Base-by-base conservation (phyloP, 2,888 invertebrate genomes). In the Lathronympha strigana region DNA sequence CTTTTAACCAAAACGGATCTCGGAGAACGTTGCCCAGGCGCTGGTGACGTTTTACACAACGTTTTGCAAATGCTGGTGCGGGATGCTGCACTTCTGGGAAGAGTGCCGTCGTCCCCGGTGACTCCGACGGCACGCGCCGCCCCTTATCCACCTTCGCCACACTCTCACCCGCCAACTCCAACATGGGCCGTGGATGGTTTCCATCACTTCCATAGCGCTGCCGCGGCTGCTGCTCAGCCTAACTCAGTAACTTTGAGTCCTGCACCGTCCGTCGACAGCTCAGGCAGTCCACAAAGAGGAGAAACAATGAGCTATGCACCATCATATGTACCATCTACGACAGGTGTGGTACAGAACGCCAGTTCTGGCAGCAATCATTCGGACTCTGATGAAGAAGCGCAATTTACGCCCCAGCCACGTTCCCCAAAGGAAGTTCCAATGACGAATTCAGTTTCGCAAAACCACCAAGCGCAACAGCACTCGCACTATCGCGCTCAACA, bases 1-100 rank as follows among this genome's bases (percentile, higher is more conserved):
- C 93, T 98, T 53, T 90, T 98, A 70, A 98, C 97, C 51, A 96
- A 98, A 84, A 95, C 95, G 15, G 98, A 98, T 87, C 94, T 98
- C 74, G 96, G 96, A 25, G 98, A 98, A 81, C 93, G 98, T 64
- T 97, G 97, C 74, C 98, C 98, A 0, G 96, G 97, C 19, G 97
- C 97, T 33, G 98, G 98, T 2, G 98, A 98, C 83, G 96, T 98
- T 19, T 92, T 98, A 69, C 98, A 97, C 92, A 98, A 98, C 88
- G 97, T 98, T 33, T 93, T 98, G 50, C 96, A 97, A 83, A 95
- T 98, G 93, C 90, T 98, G 68, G 95, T 97, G 61, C 94, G 96
- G 43, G 96, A 97, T 82, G 95, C 96, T 69, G 95, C 95, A 76
- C 93, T 95, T 81, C 87, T 97, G 78, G 96, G 96, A 74, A 94